Conservation (phyloP, 2,888 invertebrate genomes). For the Timema podura region DNA sequence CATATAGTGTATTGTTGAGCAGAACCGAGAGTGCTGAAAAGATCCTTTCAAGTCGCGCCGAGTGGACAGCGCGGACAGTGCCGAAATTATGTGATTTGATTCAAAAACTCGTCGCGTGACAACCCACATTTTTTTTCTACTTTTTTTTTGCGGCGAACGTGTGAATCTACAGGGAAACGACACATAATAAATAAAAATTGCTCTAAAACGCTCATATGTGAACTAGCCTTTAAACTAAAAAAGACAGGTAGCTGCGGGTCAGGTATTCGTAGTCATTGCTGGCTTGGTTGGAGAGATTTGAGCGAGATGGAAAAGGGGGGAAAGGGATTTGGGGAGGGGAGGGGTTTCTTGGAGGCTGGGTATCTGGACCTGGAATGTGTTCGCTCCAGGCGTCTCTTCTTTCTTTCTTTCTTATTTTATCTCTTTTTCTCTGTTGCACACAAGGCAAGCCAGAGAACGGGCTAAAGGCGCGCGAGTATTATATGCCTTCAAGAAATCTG, state of each 20-base stretch:
- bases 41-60: too few relatives aligned
- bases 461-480: background rate
- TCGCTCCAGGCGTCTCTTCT: background rate
- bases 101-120: too few relatives aligned
- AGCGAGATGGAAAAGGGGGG: background rate
- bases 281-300: background rate
- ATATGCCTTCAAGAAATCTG: background rate
- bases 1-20: too few relatives aligned
- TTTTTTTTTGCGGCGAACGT: too few relatives aligned
- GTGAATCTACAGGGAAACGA: too few relatives aligned
- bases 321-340: background rate
- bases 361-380: slow-evolving; percentile 14
- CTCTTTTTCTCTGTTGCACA: background rate
- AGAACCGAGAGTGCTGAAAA: too few relatives aligned
- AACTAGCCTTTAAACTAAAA: background rate
- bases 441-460: slow-evolving; percentile 7
- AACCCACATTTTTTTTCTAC: too few relatives aligned
- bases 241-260: slow-evolving; percentile 14
- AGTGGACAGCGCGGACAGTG: too few relatives aligned
- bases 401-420: background rate
- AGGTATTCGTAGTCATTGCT: slow-evolving; percentile 15
- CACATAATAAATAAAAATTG: too few relatives aligned
- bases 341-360: background rate
- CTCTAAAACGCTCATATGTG: background rate
- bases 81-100: too few relatives aligned